Conservation (phyloP, 2,113 vertebrate genomes). For the Bos javanicus region DNA sequence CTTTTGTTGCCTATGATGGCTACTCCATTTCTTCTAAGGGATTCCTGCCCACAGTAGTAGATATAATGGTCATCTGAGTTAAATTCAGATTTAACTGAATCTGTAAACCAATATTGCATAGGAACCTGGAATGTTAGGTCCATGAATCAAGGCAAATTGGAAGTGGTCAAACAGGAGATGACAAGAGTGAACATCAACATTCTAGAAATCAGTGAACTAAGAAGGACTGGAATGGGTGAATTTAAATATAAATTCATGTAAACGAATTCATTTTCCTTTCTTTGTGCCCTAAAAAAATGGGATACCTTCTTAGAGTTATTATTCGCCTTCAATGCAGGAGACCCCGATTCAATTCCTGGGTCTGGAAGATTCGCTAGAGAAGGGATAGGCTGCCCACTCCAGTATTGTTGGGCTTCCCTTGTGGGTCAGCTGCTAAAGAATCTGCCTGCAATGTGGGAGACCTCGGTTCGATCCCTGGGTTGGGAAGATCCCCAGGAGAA, state of each 20-base stretch:
- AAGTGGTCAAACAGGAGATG: no score
- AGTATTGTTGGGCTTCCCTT: not conserved
- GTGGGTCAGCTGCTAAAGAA: not conserved
- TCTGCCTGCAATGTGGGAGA: not conserved
- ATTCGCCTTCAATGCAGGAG: not conserved
- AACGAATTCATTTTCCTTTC: not conserved
- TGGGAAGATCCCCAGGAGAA: not conserved
- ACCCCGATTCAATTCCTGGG: accelerated
- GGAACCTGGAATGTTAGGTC: no score
- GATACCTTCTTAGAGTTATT: not conserved
- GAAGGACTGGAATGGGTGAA: not conserved
- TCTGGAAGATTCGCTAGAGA: not conserved
- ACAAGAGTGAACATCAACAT: no score
- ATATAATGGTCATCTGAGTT: no score
- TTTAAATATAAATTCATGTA: not conserved
- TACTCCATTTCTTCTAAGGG: no score
- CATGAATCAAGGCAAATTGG: no score
- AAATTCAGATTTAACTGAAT: no score
- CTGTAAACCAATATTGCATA: no score
- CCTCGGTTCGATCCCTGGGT: not conserved
- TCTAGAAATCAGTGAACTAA: no score
- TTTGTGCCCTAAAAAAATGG: not conserved
- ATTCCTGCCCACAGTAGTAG: no score
- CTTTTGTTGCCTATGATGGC: no score
- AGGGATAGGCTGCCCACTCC: not conserved